Base-by-base conservation (phyloP, 2,888 invertebrate species). In the Drosophila austrosaltans region DNA sequence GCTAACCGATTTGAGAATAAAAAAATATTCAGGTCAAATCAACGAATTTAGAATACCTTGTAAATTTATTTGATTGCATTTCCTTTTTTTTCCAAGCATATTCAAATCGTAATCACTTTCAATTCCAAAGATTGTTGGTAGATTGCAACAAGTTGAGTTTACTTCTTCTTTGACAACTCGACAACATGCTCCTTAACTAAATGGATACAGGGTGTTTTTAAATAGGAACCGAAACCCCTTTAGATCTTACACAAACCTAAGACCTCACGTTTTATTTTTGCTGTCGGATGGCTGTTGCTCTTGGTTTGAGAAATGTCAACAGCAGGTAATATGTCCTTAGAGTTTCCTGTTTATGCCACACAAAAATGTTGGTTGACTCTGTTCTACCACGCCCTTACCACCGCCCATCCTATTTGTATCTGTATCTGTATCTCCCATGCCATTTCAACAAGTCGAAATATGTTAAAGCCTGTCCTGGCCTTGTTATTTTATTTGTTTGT, bases 291-390 rank as follows among this genome's bases (percentile, higher is more conserved):
- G 8, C 22, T 48, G 48, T 48, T 48, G 48, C 48, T 48, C 3
- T 25, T 48, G 48, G 48, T 66, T 56, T 65, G 62, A 67, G 72
- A 72, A 76, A 79, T 82, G 86, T 87, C 85, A 87, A 85, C 82
- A 85, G 66, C 82, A 82, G 87, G 78, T 85, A 79, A 85, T 82
- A 76, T 72, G 76, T 77, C 68, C 76, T 77, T 61, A 77, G 63
- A 68, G 66, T 57, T 77, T 77, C 81, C 87, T 72, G 75, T 61
- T 74, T 59, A 61, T 72, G 73, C 73, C 76, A 56, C 72, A 72
- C 63, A 67, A 60, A 22, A 48, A 48, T 48, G 48, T 48, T 10
- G 48, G 10, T 4, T 48, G 8, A 20, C 20, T 48, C 48, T 7
- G 6, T 32, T 32, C 22, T 22, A 10, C 4, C 8, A 1, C 22